Conservation (phyloP, 2,797 vertebrate genomes). For the Columba guinea region DNA sequence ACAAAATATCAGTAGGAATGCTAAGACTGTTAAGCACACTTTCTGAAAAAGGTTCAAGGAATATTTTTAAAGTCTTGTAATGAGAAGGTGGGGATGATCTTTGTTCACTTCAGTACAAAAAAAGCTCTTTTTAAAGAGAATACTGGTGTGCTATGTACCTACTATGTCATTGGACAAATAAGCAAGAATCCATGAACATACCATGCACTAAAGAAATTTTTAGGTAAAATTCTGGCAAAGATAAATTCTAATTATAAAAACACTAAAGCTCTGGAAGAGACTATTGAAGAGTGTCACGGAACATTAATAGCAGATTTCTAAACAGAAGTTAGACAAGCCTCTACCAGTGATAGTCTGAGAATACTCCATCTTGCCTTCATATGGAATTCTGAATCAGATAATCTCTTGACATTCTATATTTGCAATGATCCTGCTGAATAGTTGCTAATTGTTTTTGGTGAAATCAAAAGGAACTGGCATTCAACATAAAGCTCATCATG, state of each 20-base stretch:
- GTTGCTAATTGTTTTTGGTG: not conserved
- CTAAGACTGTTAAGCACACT: not conserved
- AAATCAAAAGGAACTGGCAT: not conserved
- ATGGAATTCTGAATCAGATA: not conserved
- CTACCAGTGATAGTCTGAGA: not conserved
- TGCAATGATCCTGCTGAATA: not conserved
- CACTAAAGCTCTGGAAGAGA: not conserved
- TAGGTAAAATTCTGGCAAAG: not conserved
- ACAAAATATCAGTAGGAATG: not conserved
- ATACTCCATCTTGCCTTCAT: not conserved
- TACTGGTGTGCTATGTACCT: not conserved
- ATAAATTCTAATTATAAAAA: not conserved
- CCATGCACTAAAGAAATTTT: not conserved
- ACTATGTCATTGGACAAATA: not conserved
- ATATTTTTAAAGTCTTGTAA: not conserved
- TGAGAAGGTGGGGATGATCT: not conserved
- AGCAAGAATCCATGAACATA: not conserved
- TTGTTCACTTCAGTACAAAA: not conserved
- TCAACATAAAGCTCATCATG: not conserved
- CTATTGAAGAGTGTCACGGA: not conserved
- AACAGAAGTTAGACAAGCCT: not conserved
- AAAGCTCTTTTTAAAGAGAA: not conserved
- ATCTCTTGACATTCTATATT: not conserved
- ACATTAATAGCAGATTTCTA: not conserved
- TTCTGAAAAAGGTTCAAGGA: not conserved